Conservation (phyloP, 1,140 invertebrate species). For the Drosophila novamexicana region DNA sequence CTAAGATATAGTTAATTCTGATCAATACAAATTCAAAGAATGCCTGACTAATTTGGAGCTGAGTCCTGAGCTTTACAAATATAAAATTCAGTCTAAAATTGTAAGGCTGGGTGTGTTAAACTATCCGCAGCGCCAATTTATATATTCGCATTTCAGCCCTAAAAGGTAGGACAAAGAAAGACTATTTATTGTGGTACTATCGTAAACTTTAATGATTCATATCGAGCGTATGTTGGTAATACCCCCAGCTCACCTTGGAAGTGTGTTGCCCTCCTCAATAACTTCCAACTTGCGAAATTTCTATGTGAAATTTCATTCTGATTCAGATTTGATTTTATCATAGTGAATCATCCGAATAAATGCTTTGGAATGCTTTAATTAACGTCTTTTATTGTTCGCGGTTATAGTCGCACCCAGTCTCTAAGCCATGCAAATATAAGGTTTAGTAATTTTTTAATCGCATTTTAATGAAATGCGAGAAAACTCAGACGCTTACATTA, state of each 20-base stretch:
- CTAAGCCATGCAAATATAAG: not conserved
- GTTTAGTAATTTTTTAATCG: constrained; percentile 10
- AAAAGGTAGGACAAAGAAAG: not conserved
- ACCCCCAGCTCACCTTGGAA: not conserved
- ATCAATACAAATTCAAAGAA: not conserved
- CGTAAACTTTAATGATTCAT: constrained; percentile 20
- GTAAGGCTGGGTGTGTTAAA: not conserved
- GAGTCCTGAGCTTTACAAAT: not conserved
- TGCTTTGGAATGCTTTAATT: constrained; percentile 49
- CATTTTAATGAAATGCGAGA: constrained; percentile 7
- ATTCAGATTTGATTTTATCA: constrained; percentile 27
- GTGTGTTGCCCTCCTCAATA: not conserved
- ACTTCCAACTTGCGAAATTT: not conserved
- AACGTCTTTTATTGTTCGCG: constrained; percentile 32
- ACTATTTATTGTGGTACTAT: not conserved
- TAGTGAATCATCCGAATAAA: constrained; percentile 46
- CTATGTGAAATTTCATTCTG: not conserved
- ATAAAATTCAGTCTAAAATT: not conserved
- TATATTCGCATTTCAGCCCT: constrained; percentile 10
- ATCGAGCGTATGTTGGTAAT: not conserved
- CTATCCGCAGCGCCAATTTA: not conserved
- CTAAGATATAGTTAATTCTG: not conserved
- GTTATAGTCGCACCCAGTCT: not conserved
- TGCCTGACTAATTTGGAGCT: not conserved
- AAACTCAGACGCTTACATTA: not conserved